Percentiles rank a stretch among this genome's conserved stretches.
These are phyloP conservation scores for Sapayoa aenigma DNA, from an alignment of 2,113 vertebrate genomes.

Conservation along the genomic window DNA sequence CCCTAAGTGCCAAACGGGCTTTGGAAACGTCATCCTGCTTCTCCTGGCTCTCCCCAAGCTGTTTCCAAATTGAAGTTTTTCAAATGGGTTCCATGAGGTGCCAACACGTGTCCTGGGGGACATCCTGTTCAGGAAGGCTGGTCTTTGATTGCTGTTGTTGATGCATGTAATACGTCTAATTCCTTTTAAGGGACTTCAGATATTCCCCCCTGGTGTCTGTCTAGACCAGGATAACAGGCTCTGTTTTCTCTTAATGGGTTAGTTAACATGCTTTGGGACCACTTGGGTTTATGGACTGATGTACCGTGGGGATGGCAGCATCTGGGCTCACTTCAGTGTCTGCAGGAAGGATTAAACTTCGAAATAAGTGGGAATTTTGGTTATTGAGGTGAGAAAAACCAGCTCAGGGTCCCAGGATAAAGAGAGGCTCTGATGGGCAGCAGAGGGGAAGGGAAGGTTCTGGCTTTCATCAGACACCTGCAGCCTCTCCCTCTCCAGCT, in stretches of 20 bases:
- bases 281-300: neutral
- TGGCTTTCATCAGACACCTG: neutral
- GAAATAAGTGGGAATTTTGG: neutral
- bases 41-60: neutral
- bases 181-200: neutral
- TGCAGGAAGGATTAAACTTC: neutral
- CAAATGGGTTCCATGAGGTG: neutral
- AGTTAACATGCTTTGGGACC: neutral
- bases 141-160: neutral
- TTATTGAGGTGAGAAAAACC: neutral
- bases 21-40: neutral
- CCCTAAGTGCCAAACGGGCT: fast-evolving
- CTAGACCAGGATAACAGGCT: neutral
- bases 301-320: neutral
- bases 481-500: neutral
- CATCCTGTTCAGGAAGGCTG: neutral
- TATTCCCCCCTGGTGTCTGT: neutral
- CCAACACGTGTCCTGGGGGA: neutral
- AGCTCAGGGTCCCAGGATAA: neutral
- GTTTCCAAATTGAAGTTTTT: neutral
- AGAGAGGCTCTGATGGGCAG: neutral
- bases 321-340: neutral
- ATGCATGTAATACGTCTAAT: neutral
- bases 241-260: neutral
- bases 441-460: neutral